phyloP scores from a whole-genome alignment of 2,113 vertebrate species.

The Stigmatopora argus region DNA sequence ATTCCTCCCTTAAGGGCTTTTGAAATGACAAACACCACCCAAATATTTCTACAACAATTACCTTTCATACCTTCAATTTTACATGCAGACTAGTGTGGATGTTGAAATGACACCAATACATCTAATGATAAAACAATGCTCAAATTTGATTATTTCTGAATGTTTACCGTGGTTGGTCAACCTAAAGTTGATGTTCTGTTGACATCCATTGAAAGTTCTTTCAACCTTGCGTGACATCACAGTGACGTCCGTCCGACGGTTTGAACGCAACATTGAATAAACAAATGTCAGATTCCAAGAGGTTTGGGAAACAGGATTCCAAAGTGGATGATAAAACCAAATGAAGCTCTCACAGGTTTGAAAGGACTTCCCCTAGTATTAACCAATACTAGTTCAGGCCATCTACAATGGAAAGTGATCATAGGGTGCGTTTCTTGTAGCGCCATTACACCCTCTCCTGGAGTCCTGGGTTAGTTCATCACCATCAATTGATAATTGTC shows the following conservation, averaged over 20 bases:
- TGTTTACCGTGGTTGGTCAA: background rate
- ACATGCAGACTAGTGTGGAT: background rate
- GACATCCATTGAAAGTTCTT: background rate
- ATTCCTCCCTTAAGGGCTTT: background rate
- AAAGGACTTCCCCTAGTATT: too few relatives aligned
- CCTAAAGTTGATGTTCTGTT: background rate
- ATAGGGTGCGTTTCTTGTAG: background rate
- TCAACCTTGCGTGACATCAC: conserved; percentile 14
- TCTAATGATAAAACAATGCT: too few relatives aligned
- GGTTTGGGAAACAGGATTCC: background rate
- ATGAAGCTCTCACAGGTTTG: too few relatives aligned
- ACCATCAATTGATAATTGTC: too few relatives aligned
- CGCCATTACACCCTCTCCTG: background rate
- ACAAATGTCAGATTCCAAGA: background rate
- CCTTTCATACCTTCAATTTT: background rate
- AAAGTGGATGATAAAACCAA: too few relatives aligned
- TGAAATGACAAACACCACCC: background rate
- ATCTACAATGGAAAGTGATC: background rate
- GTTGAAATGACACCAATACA: background rate
- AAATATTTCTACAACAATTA: background rate
- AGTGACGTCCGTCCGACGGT: conserved; percentile 15
- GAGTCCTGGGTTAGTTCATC: background rate
- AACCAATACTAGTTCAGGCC: too few relatives aligned
- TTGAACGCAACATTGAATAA: conserved; percentile 6
- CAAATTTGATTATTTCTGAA: too few relatives aligned